These are phyloP conservation scores for Bombus confusus DNA, from an alignment of 1,140 invertebrate species.

Conservation along the genomic window DNA sequence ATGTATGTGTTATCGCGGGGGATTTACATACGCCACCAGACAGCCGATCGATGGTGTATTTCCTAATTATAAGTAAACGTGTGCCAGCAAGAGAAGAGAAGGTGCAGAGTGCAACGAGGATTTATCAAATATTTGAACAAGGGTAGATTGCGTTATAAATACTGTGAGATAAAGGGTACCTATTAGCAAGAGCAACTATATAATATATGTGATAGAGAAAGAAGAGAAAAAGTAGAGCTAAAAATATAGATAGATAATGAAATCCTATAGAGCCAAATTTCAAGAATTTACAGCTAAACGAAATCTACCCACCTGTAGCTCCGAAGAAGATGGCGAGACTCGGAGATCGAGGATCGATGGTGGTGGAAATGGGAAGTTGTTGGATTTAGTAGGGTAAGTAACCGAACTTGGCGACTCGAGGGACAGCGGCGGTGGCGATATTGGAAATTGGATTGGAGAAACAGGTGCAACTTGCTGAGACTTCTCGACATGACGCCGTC, in stretches of 20 bases:
- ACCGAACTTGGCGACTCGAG: slow-evolving; percentile 76
- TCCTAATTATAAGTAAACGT: slow-evolving; percentile 57
- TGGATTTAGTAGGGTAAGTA: slow-evolving; percentile 66
- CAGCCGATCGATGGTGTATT: slow-evolving; percentile 73
- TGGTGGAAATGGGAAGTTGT: slow-evolving; percentile 77
- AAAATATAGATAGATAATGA: not conserved
- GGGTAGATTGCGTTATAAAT: slow-evolving; percentile 28
- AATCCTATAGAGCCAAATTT: slow-evolving; percentile 39
- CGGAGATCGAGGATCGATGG: slow-evolving; percentile 79
- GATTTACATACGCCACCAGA: slow-evolving; percentile 74
- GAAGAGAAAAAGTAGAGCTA: slow-evolving; percentile 42
- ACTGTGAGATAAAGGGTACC: slow-evolving; percentile 35
- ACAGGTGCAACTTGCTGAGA: slow-evolving; percentile 72
- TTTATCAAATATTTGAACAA: slow-evolving; percentile 35
- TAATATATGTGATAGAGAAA: slow-evolving; percentile 48
- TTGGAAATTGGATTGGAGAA: slow-evolving; percentile 79
- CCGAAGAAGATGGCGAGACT: slow-evolving; percentile 78
- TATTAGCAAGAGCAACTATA: slow-evolving; percentile 44
- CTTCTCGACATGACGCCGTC: slow-evolving; percentile 71
- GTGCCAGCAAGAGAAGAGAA: slow-evolving; percentile 56
- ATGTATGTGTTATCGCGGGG: slow-evolving; percentile 52
- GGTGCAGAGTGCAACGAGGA: slow-evolving; percentile 53
- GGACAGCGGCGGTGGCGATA: slow-evolving; percentile 78
- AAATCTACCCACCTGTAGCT: slow-evolving; percentile 79
- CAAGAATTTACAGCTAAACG: slow-evolving; percentile 31